These are phyloP conservation scores for Pteruthius melanotis DNA, from an alignment of 2,113 vertebrate species.

Conservation along the genomic window DNA sequence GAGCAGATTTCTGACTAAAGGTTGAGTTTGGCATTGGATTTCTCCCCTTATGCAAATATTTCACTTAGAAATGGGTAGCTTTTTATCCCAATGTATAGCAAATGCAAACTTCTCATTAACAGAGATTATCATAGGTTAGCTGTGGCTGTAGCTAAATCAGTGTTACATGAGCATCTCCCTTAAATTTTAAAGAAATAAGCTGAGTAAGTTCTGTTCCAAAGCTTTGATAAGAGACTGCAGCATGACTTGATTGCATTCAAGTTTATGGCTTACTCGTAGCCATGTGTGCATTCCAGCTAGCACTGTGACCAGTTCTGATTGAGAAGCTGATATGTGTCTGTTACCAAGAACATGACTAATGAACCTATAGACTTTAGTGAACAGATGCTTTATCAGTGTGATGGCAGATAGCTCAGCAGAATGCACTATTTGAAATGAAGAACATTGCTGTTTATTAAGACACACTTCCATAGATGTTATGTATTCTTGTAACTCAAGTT, in stretches of 20 bases:
- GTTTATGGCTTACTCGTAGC: background rate
- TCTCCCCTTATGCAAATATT: background rate
- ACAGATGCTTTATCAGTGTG: background rate
- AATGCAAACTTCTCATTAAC: background rate
- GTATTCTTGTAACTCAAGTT: background rate
- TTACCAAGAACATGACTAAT: background rate
- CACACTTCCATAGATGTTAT: background rate
- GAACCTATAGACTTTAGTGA: background rate
- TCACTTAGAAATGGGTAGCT: background rate
- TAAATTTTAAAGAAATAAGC: background rate
- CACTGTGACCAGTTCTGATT: background rate
- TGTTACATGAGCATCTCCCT: fast-evolving
- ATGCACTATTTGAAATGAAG: fast-evolving
- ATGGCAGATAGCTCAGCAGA: background rate
- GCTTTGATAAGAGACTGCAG: background rate
- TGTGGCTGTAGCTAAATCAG: background rate
- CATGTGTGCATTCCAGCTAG: background rate
- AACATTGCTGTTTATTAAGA: background rate
- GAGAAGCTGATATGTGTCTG: background rate
- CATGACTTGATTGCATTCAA: background rate
- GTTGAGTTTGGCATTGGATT: background rate
- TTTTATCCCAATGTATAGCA: background rate
- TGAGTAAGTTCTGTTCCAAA: background rate
- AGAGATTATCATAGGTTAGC: background rate
- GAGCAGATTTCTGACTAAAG: background rate